Evolutionary conservation across 2,113 vertebrate genomes (phyloP), one percentile per base, ranked within the genome.

Genomic region (Stegostoma tigrinum): DNA sequence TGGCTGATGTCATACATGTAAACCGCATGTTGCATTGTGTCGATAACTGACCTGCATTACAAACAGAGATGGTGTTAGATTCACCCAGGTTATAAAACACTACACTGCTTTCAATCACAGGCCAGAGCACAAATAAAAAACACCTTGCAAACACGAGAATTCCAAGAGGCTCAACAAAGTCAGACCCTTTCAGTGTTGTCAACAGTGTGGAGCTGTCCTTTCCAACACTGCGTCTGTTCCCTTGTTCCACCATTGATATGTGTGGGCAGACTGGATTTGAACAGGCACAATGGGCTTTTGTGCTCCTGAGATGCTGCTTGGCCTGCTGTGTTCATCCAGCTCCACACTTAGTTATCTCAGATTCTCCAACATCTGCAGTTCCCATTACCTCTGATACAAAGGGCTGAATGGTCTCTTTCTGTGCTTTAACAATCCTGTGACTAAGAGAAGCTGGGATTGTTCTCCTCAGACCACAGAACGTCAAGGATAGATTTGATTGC

Each of bases 1-100:
- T 99, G 99, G 96, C 98, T 98, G 96, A 99, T 99, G 55, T 99
- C 99, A 0, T 99, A 99, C 96, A 99, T 97, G 83, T 99, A 99
- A 95, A 99, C 98, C 0, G 99, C 98, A 0, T 99, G 99, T 52
- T 98, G 98, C 99, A 99, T 99, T 0, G 99, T 99, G 96, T 99
- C 99, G 96, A 99, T 96, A 90, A 99, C 99, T 0, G 98, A 97
- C 97, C 98, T 99, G 96, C 19, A 12, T 6, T 23, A 95, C 23
- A 93, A 96, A 66, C 96, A 64, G 10, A 27, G 19, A 93, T 21
- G 17, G 1, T 7, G 89, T 93, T 64, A 93, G 38, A 45, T 42
- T 93, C 89, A 67, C 24, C 10, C 86, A 55, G 27, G 8, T 30
- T 61, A 17, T 61, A 83, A 5, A 61, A 64, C 7, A 0, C 89